phyloP scores from a whole-genome alignment of 2,888 invertebrate species.

The Orchesellides sinensis region DNA sequence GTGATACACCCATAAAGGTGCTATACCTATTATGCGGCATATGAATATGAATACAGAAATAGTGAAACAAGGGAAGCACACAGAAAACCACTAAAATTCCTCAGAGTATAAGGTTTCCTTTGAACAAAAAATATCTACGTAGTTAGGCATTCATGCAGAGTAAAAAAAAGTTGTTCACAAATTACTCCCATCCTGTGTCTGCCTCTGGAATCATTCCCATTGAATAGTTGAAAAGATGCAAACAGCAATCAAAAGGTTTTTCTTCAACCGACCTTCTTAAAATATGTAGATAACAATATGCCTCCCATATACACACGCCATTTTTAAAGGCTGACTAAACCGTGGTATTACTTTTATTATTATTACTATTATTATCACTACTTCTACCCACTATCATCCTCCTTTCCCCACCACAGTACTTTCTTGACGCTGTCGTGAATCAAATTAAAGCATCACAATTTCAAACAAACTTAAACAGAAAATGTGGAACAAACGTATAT shows the following conservation, averaged over 20 bases:
- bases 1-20: too few species aligned
- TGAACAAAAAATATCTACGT: background rate
- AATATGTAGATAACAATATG: background rate
- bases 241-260: slow-evolving; percentile 40
- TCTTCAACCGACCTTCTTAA: background rate
- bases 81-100: background rate
- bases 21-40: too few species aligned
- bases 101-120: background rate
- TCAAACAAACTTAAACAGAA: slow-evolving; percentile 3
- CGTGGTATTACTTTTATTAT: background rate
- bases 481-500: slow-evolving; percentile 17
- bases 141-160: slow-evolving; percentile 3
- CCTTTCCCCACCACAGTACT: too few species aligned
- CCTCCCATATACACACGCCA: background rate
- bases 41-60: too few species aligned
- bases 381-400: too few species aligned
- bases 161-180: slow-evolving; percentile 26
- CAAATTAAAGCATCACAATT: slow-evolving; percentile 35
- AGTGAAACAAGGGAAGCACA: too few species aligned
- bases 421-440: slow-evolving; percentile 5
- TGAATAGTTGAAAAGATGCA: slow-evolving; percentile 21
- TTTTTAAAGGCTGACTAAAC: slow-evolving; percentile 3
- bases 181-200: slow-evolving; percentile 16
- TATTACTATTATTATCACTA: too few species aligned
- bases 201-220: slow-evolving; percentile 29